Conservation (phyloP, 64 coral and sea anemone species). For the Anthopleura sola region DNA sequence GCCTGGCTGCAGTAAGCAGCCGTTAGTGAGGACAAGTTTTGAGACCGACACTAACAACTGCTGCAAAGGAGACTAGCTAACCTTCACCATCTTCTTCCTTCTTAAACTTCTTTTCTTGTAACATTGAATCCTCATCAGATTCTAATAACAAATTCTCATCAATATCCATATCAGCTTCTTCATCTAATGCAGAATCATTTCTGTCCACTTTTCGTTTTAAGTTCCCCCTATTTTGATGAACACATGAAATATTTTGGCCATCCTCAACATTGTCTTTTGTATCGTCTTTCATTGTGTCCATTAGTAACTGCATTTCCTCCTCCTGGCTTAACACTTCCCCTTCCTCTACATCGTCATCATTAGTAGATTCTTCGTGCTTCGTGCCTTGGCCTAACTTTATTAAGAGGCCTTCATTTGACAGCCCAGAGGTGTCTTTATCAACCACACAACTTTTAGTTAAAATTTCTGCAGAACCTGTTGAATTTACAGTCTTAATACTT, state of each 20-base stretch:
- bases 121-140: conserved; percentile 13
- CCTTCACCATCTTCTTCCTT: not conserved
- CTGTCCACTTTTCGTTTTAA: conserved; percentile 9
- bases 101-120: not conserved
- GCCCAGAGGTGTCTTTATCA: not conserved
- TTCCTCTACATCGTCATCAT: conserved; percentile 21
- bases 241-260: not conserved
- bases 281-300: not conserved
- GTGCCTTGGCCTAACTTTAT: not conserved
- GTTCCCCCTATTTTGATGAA: not conserved
- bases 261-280: not conserved
- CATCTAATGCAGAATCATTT: not conserved
- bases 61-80: too few relatives aligned
- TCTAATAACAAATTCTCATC: conserved; percentile 25
- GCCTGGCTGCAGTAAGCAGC: too few relatives aligned
- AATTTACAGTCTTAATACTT: not conserved
- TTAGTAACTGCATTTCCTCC: conserved; percentile 38
- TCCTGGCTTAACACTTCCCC: conserved; percentile 48
- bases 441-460: not conserved
- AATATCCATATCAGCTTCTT: not conserved
- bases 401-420: not conserved
- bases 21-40: too few relatives aligned
- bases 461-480: not conserved
- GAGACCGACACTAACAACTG: too few relatives aligned
- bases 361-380: not conserved